phyloP scores from a whole-genome alignment of 2,888 invertebrate species.

The Drosophila nr. perissopoda region DNA sequence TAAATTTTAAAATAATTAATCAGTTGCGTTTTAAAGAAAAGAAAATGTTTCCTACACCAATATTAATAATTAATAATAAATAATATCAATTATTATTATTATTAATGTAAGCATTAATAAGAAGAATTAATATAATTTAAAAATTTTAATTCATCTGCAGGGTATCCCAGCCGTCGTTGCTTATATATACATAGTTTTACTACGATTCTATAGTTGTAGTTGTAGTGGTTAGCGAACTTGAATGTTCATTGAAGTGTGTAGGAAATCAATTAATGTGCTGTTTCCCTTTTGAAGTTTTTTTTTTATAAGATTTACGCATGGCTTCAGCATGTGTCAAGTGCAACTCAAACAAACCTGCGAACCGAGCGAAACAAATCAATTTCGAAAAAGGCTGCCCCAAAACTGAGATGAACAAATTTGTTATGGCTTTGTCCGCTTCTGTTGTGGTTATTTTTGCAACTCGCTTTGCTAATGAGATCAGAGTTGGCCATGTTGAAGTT shows the following conservation, averaged over 20 bases:
- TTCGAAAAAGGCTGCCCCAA: conserved; percentile 34
- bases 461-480: conserved; percentile 75
- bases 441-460: conserved; percentile 54
- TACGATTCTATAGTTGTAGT: not conserved
- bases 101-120: not conserved
- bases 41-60: not conserved
- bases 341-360: conserved; percentile 68
- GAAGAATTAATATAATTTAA: not conserved
- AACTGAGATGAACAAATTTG: not conserved
- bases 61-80: not conserved
- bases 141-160: not conserved
- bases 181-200: not conserved
- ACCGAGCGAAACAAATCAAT: conserved; percentile 64
- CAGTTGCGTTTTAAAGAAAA: no score
- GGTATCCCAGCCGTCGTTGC: conserved; percentile 9
- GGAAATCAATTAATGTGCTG: conserved; percentile 68
- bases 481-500: conserved; percentile 7
- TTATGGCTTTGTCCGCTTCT: conserved; percentile 9
- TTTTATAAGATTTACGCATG: conserved; percentile 73
- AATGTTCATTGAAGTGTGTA: conserved; percentile 64
- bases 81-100: not conserved
- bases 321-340: conserved; percentile 75
- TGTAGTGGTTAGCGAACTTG: conserved; percentile 36
- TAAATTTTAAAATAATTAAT: not conserved
- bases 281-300: conserved; percentile 68